Percentiles rank a stretch among this genome's conserved stretches.
Conservation (phyloP, 2,888 invertebrate species). For the Hypomecis punctinalis region DNA sequence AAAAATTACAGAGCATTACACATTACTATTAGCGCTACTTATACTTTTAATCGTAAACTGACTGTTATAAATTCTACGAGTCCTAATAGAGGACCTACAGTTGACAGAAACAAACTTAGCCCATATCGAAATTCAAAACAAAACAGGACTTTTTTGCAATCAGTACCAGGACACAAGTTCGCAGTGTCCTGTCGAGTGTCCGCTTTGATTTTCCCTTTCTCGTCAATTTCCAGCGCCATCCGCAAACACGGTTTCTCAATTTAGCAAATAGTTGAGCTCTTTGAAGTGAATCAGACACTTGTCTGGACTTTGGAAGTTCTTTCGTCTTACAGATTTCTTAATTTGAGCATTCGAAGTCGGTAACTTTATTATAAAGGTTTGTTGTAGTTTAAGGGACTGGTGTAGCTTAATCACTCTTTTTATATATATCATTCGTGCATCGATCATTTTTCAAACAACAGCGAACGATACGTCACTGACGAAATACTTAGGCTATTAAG, state of each 20-base stretch:
- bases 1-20: no score
- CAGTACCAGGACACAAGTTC: conserved; percentile 30
- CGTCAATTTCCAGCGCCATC: conserved; percentile 57
- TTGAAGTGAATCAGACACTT: conserved; percentile 51
- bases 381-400: no score
- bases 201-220: conserved; percentile 72
- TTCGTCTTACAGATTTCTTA: conserved; percentile 18
- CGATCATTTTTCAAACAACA: no score
- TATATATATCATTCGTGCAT: no score
- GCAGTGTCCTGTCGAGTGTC: conserved; percentile 50
- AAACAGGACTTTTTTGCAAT: conserved; percentile 7
- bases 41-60: no score
- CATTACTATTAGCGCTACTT: no score
- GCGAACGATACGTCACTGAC: no score
- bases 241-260: conserved; percentile 74
- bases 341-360: conserved; percentile 13
- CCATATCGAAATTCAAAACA: neutral
- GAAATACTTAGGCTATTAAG: no score
- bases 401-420: no score
- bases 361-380: neutral
- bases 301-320: conserved; percentile 40
- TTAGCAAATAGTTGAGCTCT: conserved; percentile 68
- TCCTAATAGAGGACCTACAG: no score
- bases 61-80: no score
- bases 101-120: neutral